Percentiles rank a stretch among this genome's conserved stretches.
Conservation (phyloP, 2,797 vertebrate genomes). For the Coregonus suidteri region DNA sequence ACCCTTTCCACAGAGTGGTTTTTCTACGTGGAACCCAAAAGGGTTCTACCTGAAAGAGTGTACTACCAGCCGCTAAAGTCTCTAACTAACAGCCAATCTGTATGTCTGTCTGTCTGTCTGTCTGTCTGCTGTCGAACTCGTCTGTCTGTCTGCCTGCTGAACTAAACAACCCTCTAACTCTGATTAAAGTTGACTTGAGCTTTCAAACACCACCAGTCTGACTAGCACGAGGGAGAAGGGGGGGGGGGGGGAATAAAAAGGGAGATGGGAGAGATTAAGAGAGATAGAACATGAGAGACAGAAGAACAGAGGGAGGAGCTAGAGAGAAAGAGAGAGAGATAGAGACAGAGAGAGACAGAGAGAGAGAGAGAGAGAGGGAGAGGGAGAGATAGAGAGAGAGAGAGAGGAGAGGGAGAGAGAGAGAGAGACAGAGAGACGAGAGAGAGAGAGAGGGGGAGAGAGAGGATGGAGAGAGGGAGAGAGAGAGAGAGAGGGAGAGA, state of each 20-base stretch:
- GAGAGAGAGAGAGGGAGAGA: conserved; percentile 22
- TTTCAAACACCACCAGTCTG: conserved; percentile 50
- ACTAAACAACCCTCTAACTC: conserved; percentile 73
- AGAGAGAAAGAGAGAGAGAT: conserved; percentile 6
- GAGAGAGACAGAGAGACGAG: conserved; percentile 18
- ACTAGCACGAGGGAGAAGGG: conserved; percentile 3
- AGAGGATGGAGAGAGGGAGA: conserved; percentile 20
- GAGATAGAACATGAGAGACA: neutral
- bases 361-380: conserved; percentile 7
- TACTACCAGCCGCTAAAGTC: too few relatives aligned
- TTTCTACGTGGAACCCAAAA: too few relatives aligned
- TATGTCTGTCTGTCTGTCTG: too few relatives aligned
- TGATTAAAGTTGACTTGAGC: conserved; percentile 75
- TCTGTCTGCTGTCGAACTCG: conserved; percentile 67
- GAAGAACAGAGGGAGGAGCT: neutral
- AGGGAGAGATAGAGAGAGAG: conserved; percentile 9
- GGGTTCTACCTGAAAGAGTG: too few relatives aligned
- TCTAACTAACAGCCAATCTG: neutral
- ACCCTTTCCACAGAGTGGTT: too few relatives aligned
- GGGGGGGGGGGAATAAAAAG: conserved; percentile 12
- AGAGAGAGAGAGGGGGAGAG: conserved; percentile 24
- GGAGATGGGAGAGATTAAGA: conserved; percentile 12
- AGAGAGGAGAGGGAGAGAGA: neutral
- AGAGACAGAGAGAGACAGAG: neutral
- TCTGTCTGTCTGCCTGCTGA: conserved; percentile 67